Base-by-base conservation (phyloP, 2,113 vertebrate genomes). In the Carassius carassius region DNA sequence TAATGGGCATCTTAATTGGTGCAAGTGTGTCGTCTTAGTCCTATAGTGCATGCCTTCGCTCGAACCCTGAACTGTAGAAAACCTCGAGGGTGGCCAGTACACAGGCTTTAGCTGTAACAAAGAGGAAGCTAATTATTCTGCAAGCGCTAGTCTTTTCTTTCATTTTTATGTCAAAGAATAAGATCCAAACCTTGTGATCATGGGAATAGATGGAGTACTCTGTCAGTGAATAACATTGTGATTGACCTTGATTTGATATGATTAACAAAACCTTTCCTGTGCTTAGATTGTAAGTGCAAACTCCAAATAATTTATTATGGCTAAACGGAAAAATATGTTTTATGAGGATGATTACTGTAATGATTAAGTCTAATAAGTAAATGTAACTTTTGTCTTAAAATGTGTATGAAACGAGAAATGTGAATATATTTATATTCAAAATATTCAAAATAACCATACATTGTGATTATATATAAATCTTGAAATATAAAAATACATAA, bases 1-100 rank as follows among this genome's bases (percentile, higher is more conserved):
- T 91, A 90, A 89, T 84, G 86, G 72, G 49, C n/a, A 70, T 81
- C 47, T 37, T 92, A 92, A 92, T 91, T 91, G 91, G 84, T 85
- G 85, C 3, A 83, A 7, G 73, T 44, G 44, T 5, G n/a, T 89
- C 81, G 35, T 89, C 82, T 49, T 67, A 81, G 89, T 89, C 88
- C 78, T 83, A 29, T 29, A 9, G 32, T 83, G 54, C 74, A 41
- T 87, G 81, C 84, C 74, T 82, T 41, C 37, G 81, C 72, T 78
- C 85, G 60, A 89, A 89, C 85, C 86, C 86, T 90, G 83, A 90
- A 88, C 85, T 83, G 29, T 86, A 89, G 90, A 88, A 90, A 91
- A 89, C 85, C 58, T n/a, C 19, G 23, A 60, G 84, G 83, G 85
- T 78, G 9, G 44, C 86, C 79, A 87, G 35, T 47, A 70, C 44